phyloP scores from a whole-genome alignment of 2,888 invertebrate species.

The Diploptera punctata region DNA sequence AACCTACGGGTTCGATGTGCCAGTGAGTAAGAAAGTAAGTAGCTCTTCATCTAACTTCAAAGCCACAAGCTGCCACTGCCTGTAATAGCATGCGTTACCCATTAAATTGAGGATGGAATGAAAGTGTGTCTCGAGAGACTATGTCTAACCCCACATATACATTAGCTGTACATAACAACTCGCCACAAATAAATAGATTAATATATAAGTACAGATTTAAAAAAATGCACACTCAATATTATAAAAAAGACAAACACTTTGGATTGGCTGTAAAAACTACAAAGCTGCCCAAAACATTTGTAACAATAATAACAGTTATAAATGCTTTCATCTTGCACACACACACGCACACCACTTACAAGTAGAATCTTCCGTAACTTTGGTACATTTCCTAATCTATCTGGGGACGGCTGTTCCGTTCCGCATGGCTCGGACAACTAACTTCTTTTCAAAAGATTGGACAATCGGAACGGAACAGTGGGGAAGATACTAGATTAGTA shows the following conservation, averaged over 20 bases:
- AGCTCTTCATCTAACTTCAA: too few species aligned
- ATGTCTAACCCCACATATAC: constrained; percentile 6
- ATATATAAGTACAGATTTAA: constrained; percentile 27
- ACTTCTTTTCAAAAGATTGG: constrained; percentile 41
- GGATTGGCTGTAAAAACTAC: constrained; percentile 16
- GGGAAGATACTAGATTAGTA: constrained; percentile 39
- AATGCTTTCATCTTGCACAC: constrained; percentile 36
- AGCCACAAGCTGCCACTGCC: too few species aligned
- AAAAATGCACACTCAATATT: constrained; percentile 28
- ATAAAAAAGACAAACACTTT: constrained; percentile 25
- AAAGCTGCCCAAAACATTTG: constrained; percentile 36
- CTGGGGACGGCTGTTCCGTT: constrained; percentile 57
- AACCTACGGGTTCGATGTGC: too few species aligned
- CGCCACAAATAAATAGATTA: constrained; percentile 31
- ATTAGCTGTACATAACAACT: constrained; percentile 23
- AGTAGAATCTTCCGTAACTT: constrained; percentile 23
- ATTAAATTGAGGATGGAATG: too few species aligned
- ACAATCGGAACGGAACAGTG: constrained; percentile 45
- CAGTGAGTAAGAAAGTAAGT: too few species aligned
- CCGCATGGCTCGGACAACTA: constrained; percentile 58
- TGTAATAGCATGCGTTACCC: too few species aligned
- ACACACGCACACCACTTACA: constrained; percentile 22
- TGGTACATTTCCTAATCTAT: constrained; percentile 27
- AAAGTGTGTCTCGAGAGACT: too few species aligned
- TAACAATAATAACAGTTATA: constrained; percentile 38